Evolutionary conservation across 64 coral and sea anemone genomes (phyloP), one percentile per base, ranked within the genome.

Genomic region (Hydrozoanthus tunicans): DNA sequence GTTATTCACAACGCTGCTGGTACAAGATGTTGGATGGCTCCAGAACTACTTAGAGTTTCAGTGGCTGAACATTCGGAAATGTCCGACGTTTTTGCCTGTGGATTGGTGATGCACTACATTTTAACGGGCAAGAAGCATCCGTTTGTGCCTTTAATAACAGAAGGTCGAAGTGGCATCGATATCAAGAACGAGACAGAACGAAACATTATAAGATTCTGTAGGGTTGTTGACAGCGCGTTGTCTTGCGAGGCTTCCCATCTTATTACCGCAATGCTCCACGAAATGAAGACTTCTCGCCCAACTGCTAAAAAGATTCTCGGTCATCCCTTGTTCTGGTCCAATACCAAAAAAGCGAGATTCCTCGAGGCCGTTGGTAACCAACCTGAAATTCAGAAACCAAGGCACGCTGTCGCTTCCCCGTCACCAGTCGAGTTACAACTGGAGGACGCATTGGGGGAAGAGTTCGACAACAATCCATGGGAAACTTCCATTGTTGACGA

Each of bases 11-110:
- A 64, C 9, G 60, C 55, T 0, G 83, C 83, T 51, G 92, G 92
- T 72, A 93, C 92, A 14, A 93, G 92, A 78, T 93, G 92, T 73
- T 93, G 92, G 92, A 93, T 93, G 92, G 92, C 92, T 51, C 62
- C 84, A 53, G 92, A 93, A 27, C 83, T 93, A 15, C 8, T 93
- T 54, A 59, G 12, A 59, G 11, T 5, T 20, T 9, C 53, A 60
- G 26, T 32, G 56, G 5, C 73, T 32, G 90, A 82, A 13, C 56
- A 79, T 52, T 80, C 92, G 6, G 86, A 79, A 72, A 65, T 74
- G 64, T 89, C 92, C 1, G 92, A 93, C 64, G 84, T 93, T 43
- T 93, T 93, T 73, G 61, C 92, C 14, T 59, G 82, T 88, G 92
- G 92, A 27, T 57, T 93, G 17, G 92, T 93, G 8, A 20, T 89